A percentile compares a stretch with the other conserved stretches of the same genome.
These are phyloP conservation scores for Vultur gryphus DNA, from an alignment of 2,797 vertebrate species.

Conservation along the genomic window DNA sequence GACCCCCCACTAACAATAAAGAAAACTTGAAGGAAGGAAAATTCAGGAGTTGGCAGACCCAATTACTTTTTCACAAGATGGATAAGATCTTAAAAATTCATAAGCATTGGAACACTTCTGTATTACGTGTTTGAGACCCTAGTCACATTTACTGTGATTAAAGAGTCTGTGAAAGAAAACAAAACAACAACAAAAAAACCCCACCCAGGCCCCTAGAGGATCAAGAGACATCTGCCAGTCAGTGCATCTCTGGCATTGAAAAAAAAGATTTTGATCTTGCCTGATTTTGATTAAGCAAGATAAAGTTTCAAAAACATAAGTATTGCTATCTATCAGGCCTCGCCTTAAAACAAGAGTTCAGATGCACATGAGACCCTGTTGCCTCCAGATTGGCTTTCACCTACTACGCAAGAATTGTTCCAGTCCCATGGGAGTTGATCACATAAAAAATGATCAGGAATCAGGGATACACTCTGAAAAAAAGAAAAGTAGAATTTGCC, in stretches of 20 bases:
- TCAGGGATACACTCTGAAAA: background rate
- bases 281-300: background rate
- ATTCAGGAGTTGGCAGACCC: background rate
- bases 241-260: background rate
- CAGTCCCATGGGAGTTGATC: background rate
- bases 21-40: background rate
- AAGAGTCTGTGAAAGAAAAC: constrained; percentile 24
- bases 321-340: background rate
- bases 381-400: background rate
- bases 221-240: background rate
- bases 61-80: background rate
- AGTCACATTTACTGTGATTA: constrained; percentile 28
- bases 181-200: background rate
- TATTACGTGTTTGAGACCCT: background rate
- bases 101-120: constrained; percentile 15
- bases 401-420: background rate
- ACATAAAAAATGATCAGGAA: background rate
- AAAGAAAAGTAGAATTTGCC: background rate
- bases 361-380: background rate
- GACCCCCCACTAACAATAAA: constrained; percentile 46
- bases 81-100: constrained; percentile 42
- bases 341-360: background rate
- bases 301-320: constrained; percentile 17
- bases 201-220: background rate
- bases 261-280: background rate